Conservation (phyloP, 2,113 vertebrate genomes). For the Dasyprocta punctata region DNA sequence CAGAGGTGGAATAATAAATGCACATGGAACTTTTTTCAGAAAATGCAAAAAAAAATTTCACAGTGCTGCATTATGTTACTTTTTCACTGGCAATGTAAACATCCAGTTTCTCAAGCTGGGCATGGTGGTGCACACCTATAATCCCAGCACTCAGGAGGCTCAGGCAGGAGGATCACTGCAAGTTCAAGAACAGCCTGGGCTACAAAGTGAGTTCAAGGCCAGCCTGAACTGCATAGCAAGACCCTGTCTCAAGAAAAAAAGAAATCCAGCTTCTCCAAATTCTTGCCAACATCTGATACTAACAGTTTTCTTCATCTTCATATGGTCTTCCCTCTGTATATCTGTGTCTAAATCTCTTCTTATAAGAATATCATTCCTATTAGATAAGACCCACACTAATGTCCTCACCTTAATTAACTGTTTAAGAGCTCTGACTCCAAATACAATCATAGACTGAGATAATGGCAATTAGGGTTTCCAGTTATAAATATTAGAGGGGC, state of each 20-base stretch:
- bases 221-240: too few species aligned
- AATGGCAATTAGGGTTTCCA: neutral
- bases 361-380: neutral
- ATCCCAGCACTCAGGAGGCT: too few species aligned
- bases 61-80: neutral
- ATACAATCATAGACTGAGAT: neutral
- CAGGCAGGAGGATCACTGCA: too few species aligned
- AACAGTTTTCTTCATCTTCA: neutral
- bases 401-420: neutral
- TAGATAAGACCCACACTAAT: too few species aligned
- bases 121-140: too few species aligned
- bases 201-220: too few species aligned
- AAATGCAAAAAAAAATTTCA: neutral
- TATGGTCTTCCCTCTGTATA: neutral
- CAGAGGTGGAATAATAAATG: neutral
- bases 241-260: too few species aligned
- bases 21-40: neutral
- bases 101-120: too few species aligned
- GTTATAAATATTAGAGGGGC: neutral
- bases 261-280: too few species aligned
- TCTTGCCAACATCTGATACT: neutral
- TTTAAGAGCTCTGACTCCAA: neutral
- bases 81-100: neutral
- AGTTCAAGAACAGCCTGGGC: too few species aligned
- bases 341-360: neutral